Conservation (phyloP, 2,113 vertebrate species). For the Platanista minor region DNA sequence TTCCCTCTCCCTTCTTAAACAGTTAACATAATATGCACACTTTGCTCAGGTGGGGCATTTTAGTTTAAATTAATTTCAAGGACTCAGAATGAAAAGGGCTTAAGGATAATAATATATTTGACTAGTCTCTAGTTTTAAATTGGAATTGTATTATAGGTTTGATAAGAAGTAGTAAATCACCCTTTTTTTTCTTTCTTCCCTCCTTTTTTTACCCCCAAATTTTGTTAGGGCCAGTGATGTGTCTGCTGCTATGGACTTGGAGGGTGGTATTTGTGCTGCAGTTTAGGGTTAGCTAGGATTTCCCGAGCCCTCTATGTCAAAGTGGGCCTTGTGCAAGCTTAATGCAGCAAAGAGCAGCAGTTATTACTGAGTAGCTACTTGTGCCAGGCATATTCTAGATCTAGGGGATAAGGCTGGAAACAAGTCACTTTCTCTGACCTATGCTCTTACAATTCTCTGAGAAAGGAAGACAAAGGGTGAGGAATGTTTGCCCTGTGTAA, state of each 20-base stretch:
- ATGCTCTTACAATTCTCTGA: neutral
- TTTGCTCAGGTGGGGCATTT: conserved; percentile 6
- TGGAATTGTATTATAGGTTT: neutral
- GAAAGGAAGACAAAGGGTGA: neutral
- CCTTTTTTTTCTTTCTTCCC: neutral
- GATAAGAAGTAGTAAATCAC: neutral
- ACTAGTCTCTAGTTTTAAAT: neutral
- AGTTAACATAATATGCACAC: neutral
- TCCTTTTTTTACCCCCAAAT: neutral
- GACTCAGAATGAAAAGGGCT: neutral
- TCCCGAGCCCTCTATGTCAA: neutral
- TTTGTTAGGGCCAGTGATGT: neutral
- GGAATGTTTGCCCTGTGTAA: neutral
- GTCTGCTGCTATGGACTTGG: neutral
- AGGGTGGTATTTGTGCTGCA: neutral
- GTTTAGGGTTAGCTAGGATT: neutral
- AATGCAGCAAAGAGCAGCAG: neutral
- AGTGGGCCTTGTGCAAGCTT: neutral
- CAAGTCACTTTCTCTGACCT: neutral
- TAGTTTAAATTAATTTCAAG: conserved; percentile 29
- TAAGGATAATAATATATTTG: neutral
- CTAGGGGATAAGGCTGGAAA: neutral
- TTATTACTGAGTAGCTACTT: neutral
- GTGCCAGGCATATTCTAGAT: neutral
- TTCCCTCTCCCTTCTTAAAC: neutral